Base-by-base conservation (phyloP, 1,140 invertebrate species). In the Condylostylus longicornis region DNA sequence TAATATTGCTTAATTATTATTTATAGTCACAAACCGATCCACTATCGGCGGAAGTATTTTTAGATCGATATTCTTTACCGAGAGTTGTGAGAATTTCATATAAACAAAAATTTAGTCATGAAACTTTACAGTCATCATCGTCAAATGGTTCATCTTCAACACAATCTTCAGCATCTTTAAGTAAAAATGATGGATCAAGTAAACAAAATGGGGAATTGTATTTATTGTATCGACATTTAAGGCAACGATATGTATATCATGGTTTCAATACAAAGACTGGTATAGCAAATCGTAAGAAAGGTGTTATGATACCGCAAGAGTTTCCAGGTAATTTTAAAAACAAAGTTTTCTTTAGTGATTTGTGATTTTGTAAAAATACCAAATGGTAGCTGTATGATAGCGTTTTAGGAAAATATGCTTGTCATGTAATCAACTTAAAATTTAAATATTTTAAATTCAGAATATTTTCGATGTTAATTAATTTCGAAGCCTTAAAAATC, bases 11-110 rank as follows among this genome's bases (percentile, higher is more conserved):
- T 14, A 17, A 19, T 14, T 18, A 18, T 31, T 19, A 2, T 13
- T 31, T 20, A 8, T 19, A 50, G 43, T 47, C 43, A 5, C 46
- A 48, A 20, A 36, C 53, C 43, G 56, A 59, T 30, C 50, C 56
- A 0, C 18, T 60, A 21, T 47, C 57, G 5, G 57, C 53, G 14
- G 57, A 59, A 42, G 35, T 56, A 21, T 72, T 72, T 45, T 61
- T 71, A 27, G 68, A 70, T 49, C 66, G 66, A 48, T 67, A 67
- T 43, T 64, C 68, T 9, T 43, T 71, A 43, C 70, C 70, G 4
- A 61, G 67, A 39, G 66, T 72, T 6, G 69, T 66, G 25, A 63
- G 61, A 40, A 61, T 72, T 23, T 42, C 49, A 35, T 49, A 47
- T 15, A 43, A 41, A 13, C 48, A 40, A 27, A 54, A 54, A 38